Conservation (phyloP, 2,888 invertebrate species). For the Drosophila falleni region DNA sequence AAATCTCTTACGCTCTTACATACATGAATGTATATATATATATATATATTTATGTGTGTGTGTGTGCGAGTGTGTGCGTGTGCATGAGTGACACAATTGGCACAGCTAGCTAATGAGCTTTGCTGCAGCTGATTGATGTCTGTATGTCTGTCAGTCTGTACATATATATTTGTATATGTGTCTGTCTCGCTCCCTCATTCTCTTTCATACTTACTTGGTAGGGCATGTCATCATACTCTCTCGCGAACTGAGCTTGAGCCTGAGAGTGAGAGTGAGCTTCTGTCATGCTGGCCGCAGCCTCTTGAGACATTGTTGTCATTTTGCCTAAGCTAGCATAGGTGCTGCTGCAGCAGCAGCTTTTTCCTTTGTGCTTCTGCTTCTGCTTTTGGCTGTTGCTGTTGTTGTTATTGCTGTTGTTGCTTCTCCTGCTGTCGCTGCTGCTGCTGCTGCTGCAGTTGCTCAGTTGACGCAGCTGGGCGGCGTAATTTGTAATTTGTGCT, state of each 20-base stretch:
- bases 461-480: conserved; percentile 34
- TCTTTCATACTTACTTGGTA: conserved; percentile 65
- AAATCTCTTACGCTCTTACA: conserved; percentile 23
- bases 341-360: conserved; percentile 18
- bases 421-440: conserved; percentile 6
- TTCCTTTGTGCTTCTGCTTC: conserved; percentile 5
- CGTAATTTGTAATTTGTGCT: conserved; percentile 32
- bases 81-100: conserved; percentile 52
- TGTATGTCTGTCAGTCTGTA: conserved; percentile 18
- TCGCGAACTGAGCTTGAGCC: conserved; percentile 46
- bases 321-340: conserved; percentile 62
- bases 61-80: conserved; percentile 4
- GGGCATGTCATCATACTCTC: conserved; percentile 64
- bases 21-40: background rate
- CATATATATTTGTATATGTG: background rate
- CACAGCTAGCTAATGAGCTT: conserved; percentile 54
- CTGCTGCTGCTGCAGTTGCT: conserved; percentile 20
- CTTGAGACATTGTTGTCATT: conserved; percentile 41
- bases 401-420: conserved; percentile 17
- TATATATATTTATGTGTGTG: no score
- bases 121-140: conserved; percentile 56
- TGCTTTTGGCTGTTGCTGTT: conserved; percentile 23
- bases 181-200: conserved; percentile 9
- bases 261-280: conserved; percentile 30
- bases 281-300: conserved; percentile 34